A percentile compares a stretch with the other conserved stretches of the same genome.
Evolutionary conservation across 92 coral and sea anemone species (phyloP).

Genomic region (Micromussa lordhowensis): DNA sequence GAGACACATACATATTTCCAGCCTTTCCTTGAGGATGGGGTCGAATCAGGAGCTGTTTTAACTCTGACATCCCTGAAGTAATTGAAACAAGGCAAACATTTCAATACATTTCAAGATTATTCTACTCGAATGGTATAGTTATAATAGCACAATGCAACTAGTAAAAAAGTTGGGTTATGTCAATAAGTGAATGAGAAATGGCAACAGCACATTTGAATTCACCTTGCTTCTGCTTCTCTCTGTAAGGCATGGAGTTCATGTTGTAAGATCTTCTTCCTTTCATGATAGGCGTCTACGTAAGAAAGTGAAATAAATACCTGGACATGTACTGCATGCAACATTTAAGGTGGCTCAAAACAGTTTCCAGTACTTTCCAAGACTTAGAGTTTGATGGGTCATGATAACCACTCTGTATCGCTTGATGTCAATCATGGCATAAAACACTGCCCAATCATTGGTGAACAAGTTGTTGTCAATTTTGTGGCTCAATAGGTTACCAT

Average conservation of each 20-base stretch:
- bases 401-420: too few species aligned
- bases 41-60: conserved; percentile 85
- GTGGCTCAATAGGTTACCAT: too few species aligned
- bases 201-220: not conserved
- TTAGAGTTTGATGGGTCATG: too few species aligned
- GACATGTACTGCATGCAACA: too few species aligned
- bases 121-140: not conserved
- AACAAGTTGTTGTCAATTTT: too few species aligned
- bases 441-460: too few species aligned
- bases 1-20: conserved; percentile 90
- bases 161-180: not conserved
- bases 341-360: too few species aligned
- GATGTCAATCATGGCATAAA: too few species aligned
- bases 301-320: not conserved
- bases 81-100: not conserved
- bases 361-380: too few species aligned
- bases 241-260: conserved; percentile 79
- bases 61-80: conserved; percentile 76
- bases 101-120: not conserved
- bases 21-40: conserved; percentile 81
- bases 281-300: conserved; percentile 71
- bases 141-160: not conserved
- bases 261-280: conserved; percentile 75
- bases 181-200: not conserved
- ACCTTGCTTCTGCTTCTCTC: conserved; percentile 68